Conservation (phyloP, 2,113 vertebrate species). For the Felis catus region DNA sequence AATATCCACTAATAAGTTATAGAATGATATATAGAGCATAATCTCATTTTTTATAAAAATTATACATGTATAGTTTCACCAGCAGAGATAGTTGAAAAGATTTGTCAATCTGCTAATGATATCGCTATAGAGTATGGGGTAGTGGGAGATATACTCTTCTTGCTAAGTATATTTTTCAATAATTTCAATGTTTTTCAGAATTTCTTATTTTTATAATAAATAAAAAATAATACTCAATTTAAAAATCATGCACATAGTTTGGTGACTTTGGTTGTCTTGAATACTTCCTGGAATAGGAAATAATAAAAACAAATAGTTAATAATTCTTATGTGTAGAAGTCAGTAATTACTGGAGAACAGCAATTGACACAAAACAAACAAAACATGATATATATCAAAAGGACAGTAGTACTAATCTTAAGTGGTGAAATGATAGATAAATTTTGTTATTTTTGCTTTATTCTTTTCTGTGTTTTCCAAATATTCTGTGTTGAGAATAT, state of each 20-base stretch:
- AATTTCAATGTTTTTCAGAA: not conserved
- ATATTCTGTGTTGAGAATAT: not conserved
- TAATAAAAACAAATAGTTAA: slow-evolving; percentile 21
- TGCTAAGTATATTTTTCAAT: not conserved
- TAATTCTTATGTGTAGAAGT: not conserved
- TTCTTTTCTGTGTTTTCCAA: slow-evolving; percentile 29
- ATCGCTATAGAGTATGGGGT: not conserved
- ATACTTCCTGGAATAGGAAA: not conserved
- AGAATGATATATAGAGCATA: not conserved
- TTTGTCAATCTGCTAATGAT: not conserved
- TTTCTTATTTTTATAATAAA: not conserved
- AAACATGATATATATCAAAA: not conserved
- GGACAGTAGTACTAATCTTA: not conserved
- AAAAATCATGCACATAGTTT: not conserved
- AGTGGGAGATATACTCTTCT: not conserved
- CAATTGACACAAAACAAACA: not conserved
- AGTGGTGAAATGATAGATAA: not conserved
- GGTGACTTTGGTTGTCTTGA: not conserved
- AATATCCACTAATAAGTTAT: not conserved
- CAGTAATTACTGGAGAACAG: not conserved
- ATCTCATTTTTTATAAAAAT: slow-evolving; percentile 30
- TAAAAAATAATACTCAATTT: slow-evolving; percentile 25
- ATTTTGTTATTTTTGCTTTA: slow-evolving; percentile 22
- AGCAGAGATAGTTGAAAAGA: not conserved
- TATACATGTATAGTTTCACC: not conserved